Evolutionary conservation across 1,140 invertebrate genomes (phyloP).

Genomic region (Proales similis): DNA sequence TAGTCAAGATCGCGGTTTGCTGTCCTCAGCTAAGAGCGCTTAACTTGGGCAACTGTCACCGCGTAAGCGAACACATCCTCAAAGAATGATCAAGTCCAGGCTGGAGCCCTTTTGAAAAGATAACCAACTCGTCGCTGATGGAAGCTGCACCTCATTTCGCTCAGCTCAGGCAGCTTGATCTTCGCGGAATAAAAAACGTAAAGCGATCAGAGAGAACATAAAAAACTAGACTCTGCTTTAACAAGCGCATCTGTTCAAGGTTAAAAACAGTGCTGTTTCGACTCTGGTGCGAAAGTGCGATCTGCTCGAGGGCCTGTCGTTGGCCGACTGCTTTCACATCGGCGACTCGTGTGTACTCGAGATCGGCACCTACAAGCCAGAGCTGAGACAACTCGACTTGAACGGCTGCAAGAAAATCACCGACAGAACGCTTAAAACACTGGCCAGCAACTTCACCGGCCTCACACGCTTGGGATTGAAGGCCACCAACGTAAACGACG

Average conservation of each 20-base stretch:
- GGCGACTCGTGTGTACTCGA: constrained; percentile 18
- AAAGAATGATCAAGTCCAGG: background rate
- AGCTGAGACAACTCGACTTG: constrained; percentile 15
- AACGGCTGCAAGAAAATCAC: constrained; percentile 30
- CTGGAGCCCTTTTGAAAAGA: background rate
- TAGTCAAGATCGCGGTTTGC: constrained; percentile 19
- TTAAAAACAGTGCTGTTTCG: constrained; percentile 35
- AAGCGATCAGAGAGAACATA: no score
- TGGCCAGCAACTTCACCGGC: background rate
- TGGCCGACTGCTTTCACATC: constrained; percentile 33
- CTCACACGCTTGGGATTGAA: constrained; percentile 23
- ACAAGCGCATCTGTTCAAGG: background rate
- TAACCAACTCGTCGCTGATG: constrained; percentile 15
- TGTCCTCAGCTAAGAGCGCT: constrained; percentile 9
- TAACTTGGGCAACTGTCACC: constrained; percentile 34
- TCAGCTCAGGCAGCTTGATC: constrained; percentile 10
- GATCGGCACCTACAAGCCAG: constrained; percentile 18
- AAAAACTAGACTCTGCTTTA: no score
- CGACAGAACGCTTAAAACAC: constrained; percentile 8
- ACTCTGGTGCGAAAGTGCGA: constrained; percentile 20
- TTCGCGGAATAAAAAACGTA: constrained; percentile 36
- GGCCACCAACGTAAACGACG: constrained; percentile 17
- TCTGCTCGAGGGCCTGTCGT: constrained; percentile 15
- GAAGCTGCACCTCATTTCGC: constrained; percentile 25
- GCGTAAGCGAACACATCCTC: constrained; percentile 2